Percentiles rank a stretch among this genome's conserved stretches.
These are phyloP conservation scores for Teleogryllus oceanicus DNA, from an alignment of 2,888 invertebrate species.

Conservation along the genomic window DNA sequence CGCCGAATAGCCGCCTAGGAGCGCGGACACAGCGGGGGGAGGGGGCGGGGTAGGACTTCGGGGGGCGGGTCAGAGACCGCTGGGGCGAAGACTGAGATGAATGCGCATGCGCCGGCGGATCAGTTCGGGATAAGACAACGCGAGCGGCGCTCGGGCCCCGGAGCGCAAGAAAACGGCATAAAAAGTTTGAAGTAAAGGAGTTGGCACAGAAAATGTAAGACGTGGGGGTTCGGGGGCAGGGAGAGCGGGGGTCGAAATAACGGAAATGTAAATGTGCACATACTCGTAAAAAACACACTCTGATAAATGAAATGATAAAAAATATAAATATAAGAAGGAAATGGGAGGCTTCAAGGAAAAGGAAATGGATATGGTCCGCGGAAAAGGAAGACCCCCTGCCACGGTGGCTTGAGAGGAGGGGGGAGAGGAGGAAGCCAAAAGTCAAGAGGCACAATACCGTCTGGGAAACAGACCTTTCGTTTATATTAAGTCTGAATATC, in stretches of 20 bases:
- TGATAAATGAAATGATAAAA: constrained; percentile 4
- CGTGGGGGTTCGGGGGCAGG: neutral
- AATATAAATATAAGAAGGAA: constrained; percentile 12
- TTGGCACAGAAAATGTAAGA: constrained; percentile 5
- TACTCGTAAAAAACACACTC: constrained; percentile 18
- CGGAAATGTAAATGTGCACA: constrained; percentile 11
- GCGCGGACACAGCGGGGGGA: neutral
- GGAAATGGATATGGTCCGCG: constrained; percentile 3
- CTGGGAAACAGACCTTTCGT: no score
- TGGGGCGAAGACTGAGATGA: neutral
- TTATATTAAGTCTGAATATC: no score
- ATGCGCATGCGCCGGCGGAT: constrained; percentile 3
- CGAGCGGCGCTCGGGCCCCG: neutral
- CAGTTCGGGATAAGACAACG: neutral
- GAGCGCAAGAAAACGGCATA: neutral
- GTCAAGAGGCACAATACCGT: neutral
- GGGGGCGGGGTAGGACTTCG: neutral
- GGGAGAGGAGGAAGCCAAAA: neutral
- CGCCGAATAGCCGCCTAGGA: no score
- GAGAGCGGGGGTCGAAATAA: neutral
- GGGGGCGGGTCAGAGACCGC: neutral
- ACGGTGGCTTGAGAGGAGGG: neutral
- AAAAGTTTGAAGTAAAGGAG: neutral
- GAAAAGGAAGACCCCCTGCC: neutral
- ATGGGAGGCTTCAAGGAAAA: neutral